Base-by-base conservation (phyloP, 2,797 vertebrate genomes). In the Phoxinus dragarum region DNA sequence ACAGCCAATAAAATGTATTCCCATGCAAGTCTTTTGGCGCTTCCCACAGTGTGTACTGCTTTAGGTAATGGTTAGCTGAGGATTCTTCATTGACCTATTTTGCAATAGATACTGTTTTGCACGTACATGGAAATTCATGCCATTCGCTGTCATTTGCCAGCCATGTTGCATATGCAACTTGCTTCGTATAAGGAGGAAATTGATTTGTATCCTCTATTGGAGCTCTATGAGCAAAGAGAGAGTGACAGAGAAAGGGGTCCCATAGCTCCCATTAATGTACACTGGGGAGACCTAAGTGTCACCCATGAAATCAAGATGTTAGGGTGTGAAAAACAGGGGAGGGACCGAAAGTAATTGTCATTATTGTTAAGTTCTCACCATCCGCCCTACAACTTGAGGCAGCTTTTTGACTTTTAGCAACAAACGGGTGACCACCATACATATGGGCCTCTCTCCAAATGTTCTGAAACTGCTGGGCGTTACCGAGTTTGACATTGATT, bases 241-340 rank as follows among this genome's bases (percentile, higher is more conserved):
- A 86, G 54, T 19, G 54, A 84, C 27, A 74, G 90, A 90, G 89
- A 90, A 91, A 93, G 93, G 92, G 93, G 92, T 94, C 93, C 93
- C 93, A 91, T 89, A 91, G 92, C 93, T 89, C 93, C 92, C 93
- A 94, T 95, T 94, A 94, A 92, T 91, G 92, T 93, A 92, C 94
- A 94, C 93, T 92, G 93, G 95, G 94, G 94, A 94, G 94, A 94
- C 91, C 94, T 95, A 95, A 96, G 95, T 96, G 95, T 96, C 96
- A 96, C 95, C 96, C 96, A 96, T 96, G 95, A 96, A 96, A 96
- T 96, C 94, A 91, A 94, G 94, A 96, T 96, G 95, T 96, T 96
- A 96, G 95, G 95, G 95, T 96, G 93, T 95, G 94, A 96, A 96
- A 95, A 95, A 95, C 94, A 92, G 93, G 94, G 96, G 95, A 93